Conservation (phyloP, 2,797 vertebrate genomes). For the Pseudochaenichthys georgianus region DNA sequence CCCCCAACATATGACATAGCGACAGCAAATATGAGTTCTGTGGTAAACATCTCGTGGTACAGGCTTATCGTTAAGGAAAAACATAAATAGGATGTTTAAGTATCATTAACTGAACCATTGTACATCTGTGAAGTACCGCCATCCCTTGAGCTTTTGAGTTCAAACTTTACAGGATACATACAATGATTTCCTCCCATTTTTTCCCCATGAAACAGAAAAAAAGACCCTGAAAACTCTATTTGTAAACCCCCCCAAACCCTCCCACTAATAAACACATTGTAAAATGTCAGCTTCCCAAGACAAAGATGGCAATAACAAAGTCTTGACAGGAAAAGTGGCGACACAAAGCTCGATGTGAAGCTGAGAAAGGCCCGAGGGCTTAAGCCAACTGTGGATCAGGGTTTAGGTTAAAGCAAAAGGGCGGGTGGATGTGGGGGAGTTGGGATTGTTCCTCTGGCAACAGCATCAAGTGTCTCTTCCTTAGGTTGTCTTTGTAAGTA, state of each 20-base stretch:
- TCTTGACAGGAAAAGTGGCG: constrained; percentile 67
- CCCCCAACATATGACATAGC: constrained; percentile 21
- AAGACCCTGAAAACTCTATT: constrained; percentile 58
- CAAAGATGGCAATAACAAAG: constrained; percentile 62
- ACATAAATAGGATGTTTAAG: constrained; percentile 62
- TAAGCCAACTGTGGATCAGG: constrained; percentile 38
- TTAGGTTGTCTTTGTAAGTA: constrained; percentile 68
- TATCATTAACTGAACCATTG: constrained; percentile 55
- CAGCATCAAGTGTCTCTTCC: constrained; percentile 65
- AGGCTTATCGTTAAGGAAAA: constrained; percentile 50
- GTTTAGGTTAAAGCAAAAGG: constrained; percentile 42
- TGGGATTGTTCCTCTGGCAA: constrained; percentile 46
- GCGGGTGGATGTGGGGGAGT: constrained; percentile 30
- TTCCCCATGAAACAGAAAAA: constrained; percentile 52
- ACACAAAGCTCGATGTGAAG: constrained; percentile 54
- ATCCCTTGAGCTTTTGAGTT: constrained; percentile 48
- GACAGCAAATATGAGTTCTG: constrained; percentile 34
- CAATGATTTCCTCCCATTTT: constrained; percentile 59
- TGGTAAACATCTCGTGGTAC: constrained; percentile 61
- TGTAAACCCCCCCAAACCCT: constrained; percentile 23
- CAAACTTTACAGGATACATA: constrained; percentile 63
- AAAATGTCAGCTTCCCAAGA: constrained; percentile 58
- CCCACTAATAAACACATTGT: constrained; percentile 70
- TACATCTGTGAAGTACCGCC: constrained; percentile 43
- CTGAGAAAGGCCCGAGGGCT: constrained; percentile 50